Conservation (phyloP, 2,888 invertebrate species). For the Tolmerus cingulatus region DNA sequence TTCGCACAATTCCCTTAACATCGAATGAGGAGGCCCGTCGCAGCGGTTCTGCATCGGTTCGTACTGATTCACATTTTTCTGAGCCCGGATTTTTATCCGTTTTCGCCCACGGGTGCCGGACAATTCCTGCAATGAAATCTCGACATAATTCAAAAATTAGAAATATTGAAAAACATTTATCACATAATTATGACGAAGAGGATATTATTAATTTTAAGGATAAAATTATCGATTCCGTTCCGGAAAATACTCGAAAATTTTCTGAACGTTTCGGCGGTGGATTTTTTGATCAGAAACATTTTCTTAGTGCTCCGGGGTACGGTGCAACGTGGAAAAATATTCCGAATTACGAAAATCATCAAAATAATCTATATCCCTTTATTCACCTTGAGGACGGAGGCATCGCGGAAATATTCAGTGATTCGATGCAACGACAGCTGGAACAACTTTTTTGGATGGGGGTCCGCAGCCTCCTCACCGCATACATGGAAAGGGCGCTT, state of each 20-base stretch:
- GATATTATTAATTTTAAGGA: constrained; percentile 54
- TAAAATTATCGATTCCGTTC: constrained; percentile 57
- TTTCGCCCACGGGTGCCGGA: constrained; percentile 83
- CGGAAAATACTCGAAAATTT: constrained; percentile 40
- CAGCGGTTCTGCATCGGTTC: constrained; percentile 59
- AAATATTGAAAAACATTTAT: constrained; percentile 51
- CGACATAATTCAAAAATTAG: constrained; percentile 61
- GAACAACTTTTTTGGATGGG: constrained; percentile 85
- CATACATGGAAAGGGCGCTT: constrained; percentile 83
- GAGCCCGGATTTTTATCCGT: constrained; percentile 87
- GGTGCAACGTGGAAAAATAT: neutral
- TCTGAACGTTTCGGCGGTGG: neutral
- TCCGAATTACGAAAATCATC: too few species aligned
- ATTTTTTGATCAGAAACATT: neutral
- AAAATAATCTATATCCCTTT: neutral
- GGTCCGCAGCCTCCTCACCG: constrained; percentile 79
- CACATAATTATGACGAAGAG: neutral
- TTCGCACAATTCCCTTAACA: constrained; percentile 71
- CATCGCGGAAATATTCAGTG: constrained; percentile 64
- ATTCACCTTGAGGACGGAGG: neutral
- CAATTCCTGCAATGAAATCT: constrained; percentile 55
- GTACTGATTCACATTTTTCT: constrained; percentile 83
- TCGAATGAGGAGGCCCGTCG: constrained; percentile 53
- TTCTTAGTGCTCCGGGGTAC: neutral
- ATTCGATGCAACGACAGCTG: constrained; percentile 79